Base-by-base conservation (phyloP, 1,140 invertebrate species). In the Pseudomyrmex gracilis region DNA sequence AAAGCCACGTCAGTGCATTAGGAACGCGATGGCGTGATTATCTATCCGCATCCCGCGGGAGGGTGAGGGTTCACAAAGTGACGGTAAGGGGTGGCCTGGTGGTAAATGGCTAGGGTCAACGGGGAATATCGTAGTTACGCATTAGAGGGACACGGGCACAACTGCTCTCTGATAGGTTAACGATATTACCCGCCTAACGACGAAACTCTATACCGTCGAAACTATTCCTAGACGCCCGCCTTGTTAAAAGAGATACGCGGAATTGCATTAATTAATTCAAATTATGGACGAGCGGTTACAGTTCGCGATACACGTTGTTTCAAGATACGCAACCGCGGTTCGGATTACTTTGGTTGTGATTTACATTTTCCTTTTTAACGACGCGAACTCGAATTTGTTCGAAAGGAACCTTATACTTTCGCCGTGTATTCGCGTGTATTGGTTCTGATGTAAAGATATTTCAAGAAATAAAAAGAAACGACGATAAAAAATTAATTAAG, bases 81-180 rank as follows among this genome's bases (percentile, higher is more conserved):
- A 86, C 73, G 88, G 86, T 68, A 82, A 84, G 70, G 84, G 80
- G 70, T 85, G 68, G 74, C 76, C 60, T 82, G 80, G 63, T 91
- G 85, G 91, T 90, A 91, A 92, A 90, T 91, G 89, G 82, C 85
- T 76, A 60, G 83, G 88, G 80, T 90, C 91, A 90, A 83, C 64
- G 66, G 88, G 90, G 91, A 90, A 92, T 91, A 91, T 89, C 85
- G 89, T 87, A 89, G 90, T 88, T 90, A 89, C 86, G 82, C 86
- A 89, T 87, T 87, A 88, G 85, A 90, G 82, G 49, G 73, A 88
- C 85, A 73, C 85, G 64, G 85, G 84, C 85, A 90, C 90, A 89
- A 90, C 89, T 90, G 89, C 85, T 87, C 89, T 85, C 89, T 87
- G 89, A 92, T 90, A 91, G 90, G 90, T 90, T 91, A 92, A 92